Percentiles rank a stretch among this genome's conserved stretches.
Evolutionary conservation across 2,888 invertebrate genomes (phyloP).

Genomic region (Coelopa pilipes): DNA sequence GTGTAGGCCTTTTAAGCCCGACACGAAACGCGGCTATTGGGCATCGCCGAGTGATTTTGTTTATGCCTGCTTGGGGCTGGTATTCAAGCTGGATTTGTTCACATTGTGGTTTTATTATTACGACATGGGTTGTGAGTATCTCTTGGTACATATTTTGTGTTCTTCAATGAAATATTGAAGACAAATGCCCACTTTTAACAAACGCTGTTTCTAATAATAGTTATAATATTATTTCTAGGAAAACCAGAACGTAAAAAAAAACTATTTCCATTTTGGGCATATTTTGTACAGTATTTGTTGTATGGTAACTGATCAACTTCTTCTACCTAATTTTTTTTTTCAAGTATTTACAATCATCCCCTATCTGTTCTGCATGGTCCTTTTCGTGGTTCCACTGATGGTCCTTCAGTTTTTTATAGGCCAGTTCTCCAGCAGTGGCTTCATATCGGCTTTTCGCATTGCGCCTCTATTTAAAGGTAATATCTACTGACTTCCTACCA

Average conservation of each 20-base stretch:
- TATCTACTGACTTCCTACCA: not conserved
- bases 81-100: conserved; percentile 83
- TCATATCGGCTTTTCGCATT: conserved; percentile 82
- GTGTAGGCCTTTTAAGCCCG: conserved; percentile 57
- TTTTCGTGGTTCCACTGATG: conserved; percentile 86
- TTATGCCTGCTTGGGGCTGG: conserved; percentile 81
- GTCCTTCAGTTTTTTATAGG: conserved; percentile 87
- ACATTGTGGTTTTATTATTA: conserved; percentile 34
- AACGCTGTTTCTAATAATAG: too few relatives aligned
- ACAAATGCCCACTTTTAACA: too few relatives aligned
- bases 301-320: too few relatives aligned
- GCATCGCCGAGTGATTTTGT: conserved; percentile 79
- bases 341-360: conserved; percentile 45
- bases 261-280: too few relatives aligned
- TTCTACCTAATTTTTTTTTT: not conserved
- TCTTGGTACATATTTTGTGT: too few relatives aligned
- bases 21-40: conserved; percentile 73
- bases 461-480: conserved; percentile 88
- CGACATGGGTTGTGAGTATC: too few relatives aligned
- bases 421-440: conserved; percentile 86
- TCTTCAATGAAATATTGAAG: too few relatives aligned
- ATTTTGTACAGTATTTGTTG: too few relatives aligned
- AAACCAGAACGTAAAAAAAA: too few relatives aligned
- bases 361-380: conserved; percentile 72
- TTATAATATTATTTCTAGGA: too few relatives aligned